Evolutionary conservation across 2,888 invertebrate genomes (phyloP).

Genomic region (Polyommatus icarus): DNA sequence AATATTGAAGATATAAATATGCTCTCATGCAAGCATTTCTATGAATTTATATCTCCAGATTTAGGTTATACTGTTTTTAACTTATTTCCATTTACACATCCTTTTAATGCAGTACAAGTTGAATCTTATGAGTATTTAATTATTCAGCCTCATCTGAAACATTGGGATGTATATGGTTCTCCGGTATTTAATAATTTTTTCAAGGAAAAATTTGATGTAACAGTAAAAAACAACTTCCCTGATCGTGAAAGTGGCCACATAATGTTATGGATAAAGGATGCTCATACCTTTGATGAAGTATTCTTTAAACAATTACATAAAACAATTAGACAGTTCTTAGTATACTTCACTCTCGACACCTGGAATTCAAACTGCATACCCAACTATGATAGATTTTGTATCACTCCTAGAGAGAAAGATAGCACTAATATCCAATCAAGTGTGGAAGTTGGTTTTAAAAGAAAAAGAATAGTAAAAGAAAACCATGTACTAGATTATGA

Average conservation of each 20-base stretch:
- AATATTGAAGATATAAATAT: constrained; percentile 31
- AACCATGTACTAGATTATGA: constrained; percentile 56
- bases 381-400: constrained; percentile 52
- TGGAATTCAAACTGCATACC: constrained; percentile 37
- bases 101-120: constrained; percentile 45
- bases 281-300: constrained; percentile 52
- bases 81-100: constrained; percentile 26
- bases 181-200: constrained; percentile 53
- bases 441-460: constrained; percentile 44
- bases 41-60: constrained; percentile 34
- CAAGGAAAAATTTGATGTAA: constrained; percentile 48
- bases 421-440: constrained; percentile 19
- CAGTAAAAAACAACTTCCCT: constrained; percentile 40
- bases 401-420: constrained; percentile 41
- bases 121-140: constrained; percentile 53
- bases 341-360: constrained; percentile 43
- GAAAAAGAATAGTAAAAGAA: constrained; percentile 48
- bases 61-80: background rate
- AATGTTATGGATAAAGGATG: constrained; percentile 58
- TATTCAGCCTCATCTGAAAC: constrained; percentile 41
- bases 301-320: constrained; percentile 55
- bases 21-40: constrained; percentile 37
- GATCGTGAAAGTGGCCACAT: constrained; percentile 51
- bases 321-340: constrained; percentile 53
- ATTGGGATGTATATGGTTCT: constrained; percentile 48